Base-by-base conservation (phyloP, 1,140 invertebrate genomes). In the Polyergus mexicanus region DNA sequence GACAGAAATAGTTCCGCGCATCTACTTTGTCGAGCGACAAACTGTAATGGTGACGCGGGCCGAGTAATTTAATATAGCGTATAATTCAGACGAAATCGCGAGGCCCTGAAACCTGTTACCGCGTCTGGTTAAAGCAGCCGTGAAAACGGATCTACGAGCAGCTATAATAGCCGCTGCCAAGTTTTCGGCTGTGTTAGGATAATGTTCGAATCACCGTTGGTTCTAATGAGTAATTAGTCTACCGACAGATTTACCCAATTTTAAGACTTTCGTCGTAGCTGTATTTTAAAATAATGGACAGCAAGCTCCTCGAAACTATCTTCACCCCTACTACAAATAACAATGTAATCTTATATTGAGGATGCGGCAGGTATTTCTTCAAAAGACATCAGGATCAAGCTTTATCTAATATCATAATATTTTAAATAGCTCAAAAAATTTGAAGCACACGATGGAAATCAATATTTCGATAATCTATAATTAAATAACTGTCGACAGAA, bases 41-140 rank as follows among this genome's bases (percentile, higher is more conserved):
- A 89, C 47, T 83, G 88, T 71, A 86, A 89, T 65, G 44, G 25
- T 44, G 44, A 65, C 35, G 54, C 76, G 54, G 77, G 51, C 51
- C 62, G 68, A 83, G 78, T 83, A 72, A 74, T 86, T 74, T 85
- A 88, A 88, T 88, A 75, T 80, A 72, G n/a, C 68, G 83, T 80
- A 86, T 88, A 88, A 88, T 89, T 84, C 54, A 71, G 77, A 62
- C 71, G 51, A 88, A 88, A 88, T 84, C 66, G 44, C 4, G 47
- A 4, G 60, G 71, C 65, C 41, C 51, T 66, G 25, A 87, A 58
- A 87, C 62, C 54, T 47, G 62, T 77, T 84, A 78, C 51, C 58
- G 58, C 16, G 41, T 66, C 58, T 44, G 60, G 41, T 78, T 78
- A 74, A 85, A 84, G 71, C 65, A 74, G 38, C 72, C 86, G 69